Evolutionary conservation across 2,888 invertebrate species (phyloP).

Genomic region (Melitaea athalia): DNA sequence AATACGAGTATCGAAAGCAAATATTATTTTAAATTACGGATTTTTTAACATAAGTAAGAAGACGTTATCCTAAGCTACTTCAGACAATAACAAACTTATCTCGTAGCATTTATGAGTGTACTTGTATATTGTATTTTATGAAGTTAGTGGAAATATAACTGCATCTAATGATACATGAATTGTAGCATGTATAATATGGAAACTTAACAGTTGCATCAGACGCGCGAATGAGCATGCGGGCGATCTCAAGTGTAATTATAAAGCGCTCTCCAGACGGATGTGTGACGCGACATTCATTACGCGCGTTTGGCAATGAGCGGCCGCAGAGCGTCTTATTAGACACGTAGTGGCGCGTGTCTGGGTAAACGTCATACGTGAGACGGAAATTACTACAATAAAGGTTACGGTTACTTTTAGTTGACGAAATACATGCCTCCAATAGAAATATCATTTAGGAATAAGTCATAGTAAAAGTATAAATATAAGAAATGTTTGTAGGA

Average conservation of each 20-base stretch:
- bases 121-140: too few species aligned
- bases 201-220: constrained; percentile 9
- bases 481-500: neutral
- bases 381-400: constrained; percentile 42
- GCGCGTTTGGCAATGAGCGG: constrained; percentile 63
- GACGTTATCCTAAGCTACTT: too few species aligned
- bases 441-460: neutral
- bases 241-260: constrained; percentile 34
- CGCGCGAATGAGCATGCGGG: constrained; percentile 22
- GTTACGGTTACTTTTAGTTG: neutral
- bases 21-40: too few species aligned
- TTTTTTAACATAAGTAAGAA: too few species aligned
- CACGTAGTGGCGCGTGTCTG: constrained; percentile 69
- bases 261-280: constrained; percentile 48
- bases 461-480: neutral
- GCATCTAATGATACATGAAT: neutral
- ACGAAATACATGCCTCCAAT: neutral
- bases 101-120: too few species aligned
- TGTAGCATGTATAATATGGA: neutral
- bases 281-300: constrained; percentile 63
- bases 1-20: too few species aligned
- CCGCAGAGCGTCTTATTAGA: constrained; percentile 74
- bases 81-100: too few species aligned
- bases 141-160: neutral
- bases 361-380: constrained; percentile 47